Evolutionary conservation across 2,797 vertebrate genomes (phyloP).

Genomic region (Danio jaintianensis): DNA sequence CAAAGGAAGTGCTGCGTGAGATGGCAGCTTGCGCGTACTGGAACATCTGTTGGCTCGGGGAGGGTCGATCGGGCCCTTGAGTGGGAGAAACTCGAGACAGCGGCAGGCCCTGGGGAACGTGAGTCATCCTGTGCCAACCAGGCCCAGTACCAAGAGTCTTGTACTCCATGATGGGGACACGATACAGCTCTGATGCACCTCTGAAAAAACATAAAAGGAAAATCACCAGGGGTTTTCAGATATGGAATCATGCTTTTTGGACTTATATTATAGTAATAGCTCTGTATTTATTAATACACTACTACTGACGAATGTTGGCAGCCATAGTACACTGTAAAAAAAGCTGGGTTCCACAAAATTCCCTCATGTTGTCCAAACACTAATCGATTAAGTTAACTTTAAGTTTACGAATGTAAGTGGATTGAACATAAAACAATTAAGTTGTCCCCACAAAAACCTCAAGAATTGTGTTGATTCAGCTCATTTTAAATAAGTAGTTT

Average conservation of each 20-base stretch:
- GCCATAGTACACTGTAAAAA: too few species aligned
- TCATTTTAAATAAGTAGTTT: too few species aligned
- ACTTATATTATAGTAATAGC: background rate
- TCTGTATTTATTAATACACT: background rate
- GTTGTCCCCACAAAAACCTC: too few species aligned
- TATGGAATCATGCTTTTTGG: background rate
- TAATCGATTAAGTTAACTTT: too few species aligned
- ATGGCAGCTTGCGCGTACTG: constrained; percentile 82
- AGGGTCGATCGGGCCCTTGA: constrained; percentile 79
- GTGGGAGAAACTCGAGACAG: constrained; percentile 82
- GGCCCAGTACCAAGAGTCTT: constrained; percentile 79
- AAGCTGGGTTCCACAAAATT: too few species aligned
- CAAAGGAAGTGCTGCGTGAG: constrained; percentile 87
- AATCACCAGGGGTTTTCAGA: background rate
- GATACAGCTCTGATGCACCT: constrained; percentile 85
- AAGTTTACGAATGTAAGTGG: too few species aligned
- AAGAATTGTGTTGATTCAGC: too few species aligned
- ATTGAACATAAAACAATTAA: too few species aligned
- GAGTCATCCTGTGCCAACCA: constrained; percentile 83
- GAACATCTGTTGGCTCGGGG: constrained; percentile 83
- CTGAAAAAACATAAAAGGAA: constrained; percentile 63
- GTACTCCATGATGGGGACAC: constrained; percentile 86
- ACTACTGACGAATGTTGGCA: too few species aligned
- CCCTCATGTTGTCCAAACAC: too few species aligned
- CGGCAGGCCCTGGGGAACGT: constrained; percentile 80